Conservation (phyloP, 2,113 vertebrate genomes). For the Rhombomys opimus region DNA sequence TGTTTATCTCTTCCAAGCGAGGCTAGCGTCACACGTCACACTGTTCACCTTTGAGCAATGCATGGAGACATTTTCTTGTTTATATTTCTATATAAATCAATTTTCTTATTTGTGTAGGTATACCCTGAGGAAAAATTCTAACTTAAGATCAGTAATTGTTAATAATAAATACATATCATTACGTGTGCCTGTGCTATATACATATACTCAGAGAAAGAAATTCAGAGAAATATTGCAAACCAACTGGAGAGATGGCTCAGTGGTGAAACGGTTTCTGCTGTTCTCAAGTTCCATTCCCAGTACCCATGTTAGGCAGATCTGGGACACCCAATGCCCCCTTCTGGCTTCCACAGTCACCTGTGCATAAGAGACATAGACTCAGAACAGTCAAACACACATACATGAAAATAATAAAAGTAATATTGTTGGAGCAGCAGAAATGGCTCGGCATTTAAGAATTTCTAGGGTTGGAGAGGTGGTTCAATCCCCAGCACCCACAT, state of each 20-base stretch:
- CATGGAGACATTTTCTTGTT: constrained; percentile 8
- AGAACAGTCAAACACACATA: background rate
- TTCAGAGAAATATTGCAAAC: background rate
- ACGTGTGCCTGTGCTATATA: background rate
- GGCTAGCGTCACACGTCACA: background rate
- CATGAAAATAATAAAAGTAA: background rate
- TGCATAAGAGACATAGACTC: background rate
- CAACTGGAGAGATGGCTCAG: background rate
- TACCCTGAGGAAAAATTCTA: background rate
- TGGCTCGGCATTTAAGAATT: background rate
- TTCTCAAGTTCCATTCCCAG: background rate
- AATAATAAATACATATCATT: constrained; percentile 25
- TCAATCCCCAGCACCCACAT: too few species aligned
- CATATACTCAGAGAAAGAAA: background rate
- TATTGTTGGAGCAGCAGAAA: background rate
- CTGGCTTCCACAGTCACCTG: background rate
- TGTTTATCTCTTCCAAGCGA: background rate
- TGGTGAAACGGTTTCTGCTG: background rate
- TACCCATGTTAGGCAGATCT: background rate
- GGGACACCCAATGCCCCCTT: background rate
- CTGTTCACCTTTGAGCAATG: background rate
- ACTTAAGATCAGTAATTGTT: background rate
- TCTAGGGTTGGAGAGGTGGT: too few species aligned
- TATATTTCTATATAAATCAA: background rate
- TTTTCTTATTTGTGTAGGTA: background rate